phyloP scores from a whole-genome alignment of 35 echinoderm and acorn worm genomes.

The Ptychodera flava region DNA sequence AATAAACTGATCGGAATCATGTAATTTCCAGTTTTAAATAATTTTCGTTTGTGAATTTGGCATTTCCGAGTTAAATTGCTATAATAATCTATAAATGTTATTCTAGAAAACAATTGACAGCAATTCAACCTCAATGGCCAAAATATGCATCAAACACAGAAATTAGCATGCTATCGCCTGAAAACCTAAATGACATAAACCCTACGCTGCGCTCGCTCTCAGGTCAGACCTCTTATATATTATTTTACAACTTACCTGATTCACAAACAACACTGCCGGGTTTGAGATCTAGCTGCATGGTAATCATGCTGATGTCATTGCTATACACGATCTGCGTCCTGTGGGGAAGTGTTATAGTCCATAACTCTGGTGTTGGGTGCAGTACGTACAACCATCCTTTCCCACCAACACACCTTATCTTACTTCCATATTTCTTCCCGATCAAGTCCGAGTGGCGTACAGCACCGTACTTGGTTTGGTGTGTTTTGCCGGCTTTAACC shows the following conservation, averaged over 20 bases:
- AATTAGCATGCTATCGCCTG: too few relatives aligned
- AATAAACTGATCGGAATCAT: too few relatives aligned
- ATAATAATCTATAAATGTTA: too few relatives aligned
- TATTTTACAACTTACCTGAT: slow-evolving; percentile 68
- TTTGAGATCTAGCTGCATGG: slow-evolving; percentile 72
- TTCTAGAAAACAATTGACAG: too few relatives aligned
- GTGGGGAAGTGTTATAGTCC: slow-evolving; percentile 86
- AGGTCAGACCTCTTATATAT: too few relatives aligned
- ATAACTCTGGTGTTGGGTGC: slow-evolving; percentile 86
- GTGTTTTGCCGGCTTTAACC: slow-evolving; percentile 35
- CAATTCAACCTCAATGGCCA: too few relatives aligned
- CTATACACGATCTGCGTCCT: slow-evolving; percentile 91
- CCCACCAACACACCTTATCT: slow-evolving; percentile 39
- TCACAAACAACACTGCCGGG: slow-evolving; percentile 77
- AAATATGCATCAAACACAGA: too few relatives aligned
- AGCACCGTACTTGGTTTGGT: slow-evolving; percentile 76
- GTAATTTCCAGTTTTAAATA: too few relatives aligned
- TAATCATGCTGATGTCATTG: slow-evolving; percentile 82
- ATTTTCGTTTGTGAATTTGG: too few relatives aligned
- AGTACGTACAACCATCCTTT: slow-evolving; percentile 79
- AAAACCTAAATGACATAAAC: too few relatives aligned
- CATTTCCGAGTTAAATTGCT: too few relatives aligned
- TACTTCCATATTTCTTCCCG: slow-evolving; percentile 75
- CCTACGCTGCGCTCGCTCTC: too few relatives aligned
- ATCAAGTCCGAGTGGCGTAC: slow-evolving; percentile 63